Conservation (phyloP, 1,140 invertebrate genomes). For the Magallana gigas region DNA sequence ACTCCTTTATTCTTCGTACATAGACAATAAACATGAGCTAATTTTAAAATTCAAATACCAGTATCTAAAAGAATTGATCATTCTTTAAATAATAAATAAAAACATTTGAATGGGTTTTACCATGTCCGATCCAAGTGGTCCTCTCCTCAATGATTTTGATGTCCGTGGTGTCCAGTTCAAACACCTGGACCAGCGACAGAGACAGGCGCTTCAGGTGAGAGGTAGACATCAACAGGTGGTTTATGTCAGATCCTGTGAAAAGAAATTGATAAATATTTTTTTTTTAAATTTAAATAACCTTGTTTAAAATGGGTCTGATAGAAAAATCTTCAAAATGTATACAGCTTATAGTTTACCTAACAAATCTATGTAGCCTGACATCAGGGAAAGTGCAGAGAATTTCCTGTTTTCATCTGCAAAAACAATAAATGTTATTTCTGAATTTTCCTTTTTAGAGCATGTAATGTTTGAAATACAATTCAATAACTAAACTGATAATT, state of each 20-base stretch:
- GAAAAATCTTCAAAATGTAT: not conserved
- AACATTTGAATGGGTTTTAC: constrained; percentile 47
- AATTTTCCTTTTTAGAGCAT: too few species aligned
- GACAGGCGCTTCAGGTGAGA: constrained; percentile 69
- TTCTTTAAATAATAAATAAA: too few species aligned
- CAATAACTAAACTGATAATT: too few species aligned
- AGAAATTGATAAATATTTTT: too few species aligned
- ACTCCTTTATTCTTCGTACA: too few species aligned
- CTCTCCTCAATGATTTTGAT: constrained; percentile 71
- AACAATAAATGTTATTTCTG: not conserved
- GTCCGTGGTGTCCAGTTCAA: constrained; percentile 71
- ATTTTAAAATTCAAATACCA: too few species aligned
- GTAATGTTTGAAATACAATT: too few species aligned
- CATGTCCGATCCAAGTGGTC: constrained; percentile 61
- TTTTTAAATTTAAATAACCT: too few species aligned
- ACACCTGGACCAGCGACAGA: constrained; percentile 66
- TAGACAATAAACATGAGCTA: too few species aligned
- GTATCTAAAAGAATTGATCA: too few species aligned
- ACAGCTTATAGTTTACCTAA: not conserved
- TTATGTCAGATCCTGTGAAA: constrained; percentile 61
- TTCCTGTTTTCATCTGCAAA: not conserved
- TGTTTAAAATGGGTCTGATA: too few species aligned
- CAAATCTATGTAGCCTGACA: constrained; percentile 19
- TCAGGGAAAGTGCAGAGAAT: constrained; percentile 2
- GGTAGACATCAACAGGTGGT: constrained; percentile 63